Conservation (phyloP, 2,113 vertebrate species). For the Pycnonotus jocosus region DNA sequence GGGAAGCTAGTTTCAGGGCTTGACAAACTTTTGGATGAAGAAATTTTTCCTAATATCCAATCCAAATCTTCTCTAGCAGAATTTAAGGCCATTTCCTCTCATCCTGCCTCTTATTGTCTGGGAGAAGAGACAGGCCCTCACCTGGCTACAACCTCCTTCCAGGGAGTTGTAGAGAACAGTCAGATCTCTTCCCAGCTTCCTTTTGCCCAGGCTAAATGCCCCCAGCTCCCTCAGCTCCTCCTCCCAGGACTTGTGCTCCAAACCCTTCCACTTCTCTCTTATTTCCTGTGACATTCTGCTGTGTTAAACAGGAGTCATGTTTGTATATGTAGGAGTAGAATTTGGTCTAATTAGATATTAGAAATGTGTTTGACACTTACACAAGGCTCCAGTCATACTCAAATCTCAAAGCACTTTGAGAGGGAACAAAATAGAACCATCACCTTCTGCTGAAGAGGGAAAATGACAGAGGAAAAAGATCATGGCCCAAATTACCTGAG, state of each 20-base stretch:
- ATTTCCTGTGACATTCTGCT: background rate
- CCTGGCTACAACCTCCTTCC: background rate
- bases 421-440: background rate
- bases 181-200: background rate
- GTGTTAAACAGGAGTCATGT: background rate
- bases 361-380: background rate
- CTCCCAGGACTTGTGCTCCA: background rate
- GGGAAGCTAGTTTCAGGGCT: background rate
- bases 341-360: background rate
- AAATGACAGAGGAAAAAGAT: background rate
- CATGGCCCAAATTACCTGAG: background rate
- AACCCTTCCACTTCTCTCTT: background rate
- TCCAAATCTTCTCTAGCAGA: background rate
- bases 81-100: background rate
- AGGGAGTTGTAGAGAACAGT: rapidly evolving
- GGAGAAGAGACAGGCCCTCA: rapidly evolving
- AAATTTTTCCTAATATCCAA: background rate
- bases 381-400: background rate
- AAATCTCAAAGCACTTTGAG: background rate
- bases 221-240: background rate
- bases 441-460: background rate
- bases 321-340: background rate
- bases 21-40: background rate
- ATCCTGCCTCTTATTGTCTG: background rate
- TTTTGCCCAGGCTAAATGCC: background rate